Base-by-base conservation (phyloP, 2,797 vertebrate genomes). In the Craterocephalus amniculus region DNA sequence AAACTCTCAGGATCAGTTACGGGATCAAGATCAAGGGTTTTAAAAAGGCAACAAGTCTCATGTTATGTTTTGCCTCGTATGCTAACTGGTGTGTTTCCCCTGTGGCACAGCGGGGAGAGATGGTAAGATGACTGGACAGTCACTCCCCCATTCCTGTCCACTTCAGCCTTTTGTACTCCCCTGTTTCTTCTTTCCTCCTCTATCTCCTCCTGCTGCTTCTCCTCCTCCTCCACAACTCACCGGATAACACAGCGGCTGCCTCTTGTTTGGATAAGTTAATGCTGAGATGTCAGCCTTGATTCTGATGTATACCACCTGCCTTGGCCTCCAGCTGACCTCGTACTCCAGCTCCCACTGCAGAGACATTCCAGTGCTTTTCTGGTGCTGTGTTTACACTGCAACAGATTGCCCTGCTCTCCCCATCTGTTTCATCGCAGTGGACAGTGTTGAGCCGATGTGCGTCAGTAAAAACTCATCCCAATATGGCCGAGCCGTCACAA, bases 301-400 rank as follows among this genome's bases (percentile, higher is more conserved):
- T 88, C 91, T 95, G 94, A 95, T 95, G 91, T 91, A 92, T 90
- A 93, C 94, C 95, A 95, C 94, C 94, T 95, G 95, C 93, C 91
- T 91, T 93, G 92, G 93, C 93, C 95, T 93, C 81, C 67, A 27
- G 36, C 78, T 94, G 93, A 95, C 94, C 95, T 89, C 88, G 67
- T 81, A 58, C 89, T 91, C 87, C 92, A 83, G 85, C 92, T 93
- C 93, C 93, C 93, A 91, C 88, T 87, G 88, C 91, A 87, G 83
- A 93, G 85, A 93, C 93, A 94, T 95, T 95, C 94, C 94, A 88
- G 83, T 88, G 89, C 93, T 93, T 93, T 94, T 92, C 87, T 89
- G 86, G 92, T 89, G 72, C 85, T 74, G 80, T 95, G 93, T 95
- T 95, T 95, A 94, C 81, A 84, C 90, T 88, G 88, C 89, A 86